Conservation (phyloP, 2,888 invertebrate genomes). For the Apodemia duryi region DNA sequence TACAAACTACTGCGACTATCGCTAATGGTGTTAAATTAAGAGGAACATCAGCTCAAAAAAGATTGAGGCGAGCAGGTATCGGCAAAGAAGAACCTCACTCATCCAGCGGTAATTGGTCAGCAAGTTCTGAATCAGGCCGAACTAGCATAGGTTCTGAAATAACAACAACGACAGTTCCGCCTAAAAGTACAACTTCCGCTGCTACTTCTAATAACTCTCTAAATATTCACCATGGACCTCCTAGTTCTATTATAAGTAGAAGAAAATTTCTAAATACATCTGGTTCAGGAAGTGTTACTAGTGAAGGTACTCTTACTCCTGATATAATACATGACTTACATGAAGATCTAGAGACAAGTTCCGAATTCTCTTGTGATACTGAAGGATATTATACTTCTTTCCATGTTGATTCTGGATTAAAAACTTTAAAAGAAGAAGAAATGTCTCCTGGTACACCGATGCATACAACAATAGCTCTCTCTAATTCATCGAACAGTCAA, state of each 20-base stretch:
- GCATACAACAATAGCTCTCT: slow-evolving; percentile 84
- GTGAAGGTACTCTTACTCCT: slow-evolving; percentile 91
- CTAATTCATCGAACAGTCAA: slow-evolving; percentile 84
- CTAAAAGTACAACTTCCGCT: slow-evolving; percentile 83
- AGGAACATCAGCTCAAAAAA: slow-evolving; percentile 85
- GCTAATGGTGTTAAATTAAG: slow-evolving; percentile 85
- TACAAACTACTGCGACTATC: slow-evolving; percentile 77
- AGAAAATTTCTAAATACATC: slow-evolving; percentile 85
- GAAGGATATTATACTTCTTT: slow-evolving; percentile 99
- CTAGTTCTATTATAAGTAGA: slow-evolving; percentile 84
- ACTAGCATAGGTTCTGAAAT: slow-evolving; percentile 92
- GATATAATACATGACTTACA: slow-evolving; percentile 89
- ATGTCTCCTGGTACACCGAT: slow-evolving; percentile 83
- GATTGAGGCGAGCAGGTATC: slow-evolving; percentile 82
- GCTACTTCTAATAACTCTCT: slow-evolving; percentile 85
- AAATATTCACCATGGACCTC: slow-evolving; percentile 81
- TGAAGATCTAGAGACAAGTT: slow-evolving; percentile 92
- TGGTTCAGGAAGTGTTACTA: slow-evolving; percentile 90
- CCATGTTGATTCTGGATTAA: slow-evolving; percentile 96
- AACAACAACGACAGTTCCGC: slow-evolving; percentile 83
- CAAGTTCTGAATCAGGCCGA: slow-evolving; percentile 92
- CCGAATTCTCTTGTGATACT: slow-evolving; percentile 96
- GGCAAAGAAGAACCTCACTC: slow-evolving; percentile 91
- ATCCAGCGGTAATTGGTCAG: slow-evolving; percentile 96
- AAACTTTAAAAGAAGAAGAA: slow-evolving; percentile 87